A percentile compares a stretch with the other conserved stretches of the same genome.
These are phyloP conservation scores for Anaspis maculata DNA, from an alignment of 2,888 invertebrate species.

Conservation along the genomic window DNA sequence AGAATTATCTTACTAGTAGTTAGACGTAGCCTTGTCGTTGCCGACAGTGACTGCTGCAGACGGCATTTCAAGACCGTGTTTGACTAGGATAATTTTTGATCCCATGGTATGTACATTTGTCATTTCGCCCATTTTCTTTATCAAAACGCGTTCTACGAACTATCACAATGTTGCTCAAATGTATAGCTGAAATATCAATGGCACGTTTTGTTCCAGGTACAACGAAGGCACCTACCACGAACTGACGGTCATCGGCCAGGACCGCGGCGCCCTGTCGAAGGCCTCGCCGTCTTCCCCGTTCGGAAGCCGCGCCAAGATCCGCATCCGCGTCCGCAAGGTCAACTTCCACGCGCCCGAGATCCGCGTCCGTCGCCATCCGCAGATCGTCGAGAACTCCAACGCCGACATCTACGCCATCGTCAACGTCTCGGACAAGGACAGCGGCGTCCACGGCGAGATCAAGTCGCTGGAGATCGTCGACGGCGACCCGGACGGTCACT, in stretches of 20 bases:
- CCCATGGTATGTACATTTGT: too few species aligned
- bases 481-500: constrained; percentile 85
- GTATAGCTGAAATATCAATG: too few species aligned
- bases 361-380: constrained; percentile 68
- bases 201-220: too few species aligned
- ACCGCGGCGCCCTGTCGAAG: constrained; percentile 63
- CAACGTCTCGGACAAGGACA: constrained; percentile 73
- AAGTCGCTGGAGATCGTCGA: constrained; percentile 74
- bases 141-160: too few species aligned
- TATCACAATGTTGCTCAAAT: too few species aligned
- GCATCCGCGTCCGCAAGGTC: constrained; percentile 68
- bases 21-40: too few species aligned
- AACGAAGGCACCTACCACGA: constrained; percentile 63
- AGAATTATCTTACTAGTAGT: too few species aligned
- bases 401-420: constrained; percentile 86
- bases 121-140: too few species aligned
- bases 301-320: constrained; percentile 70
- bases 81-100: too few species aligned
- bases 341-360: constrained; percentile 85
- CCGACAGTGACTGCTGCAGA: too few species aligned
- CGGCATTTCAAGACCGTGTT: too few species aligned
- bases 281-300: constrained; percentile 43
- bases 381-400: constrained; percentile 71
- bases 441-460: constrained; percentile 78
- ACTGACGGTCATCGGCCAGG: constrained; percentile 74